Base-by-base conservation (phyloP, 2,113 vertebrate genomes). In the Sialia sialis region DNA sequence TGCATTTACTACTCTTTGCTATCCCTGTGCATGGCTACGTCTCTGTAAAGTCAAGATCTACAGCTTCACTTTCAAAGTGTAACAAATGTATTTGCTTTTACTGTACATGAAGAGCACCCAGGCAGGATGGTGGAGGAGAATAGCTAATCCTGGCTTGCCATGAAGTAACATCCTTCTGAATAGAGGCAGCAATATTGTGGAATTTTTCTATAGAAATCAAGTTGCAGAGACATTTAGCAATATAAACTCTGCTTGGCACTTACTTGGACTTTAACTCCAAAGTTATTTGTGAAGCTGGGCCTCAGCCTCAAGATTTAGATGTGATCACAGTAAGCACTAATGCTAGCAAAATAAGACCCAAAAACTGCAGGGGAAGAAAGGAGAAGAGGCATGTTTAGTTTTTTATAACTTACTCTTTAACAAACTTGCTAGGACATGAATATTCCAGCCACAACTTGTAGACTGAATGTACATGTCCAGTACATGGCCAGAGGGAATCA, bases 311-410 rank as follows among this genome's bases (percentile, higher is more conserved):
- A 44, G 56, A 44, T 62, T 77, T 67, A 34, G 41, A 49, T 38
- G 15, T 76, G 26, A 87, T 8, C 29, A 55, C 23, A 67, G 16
- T 36, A 51, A 69, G 13, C 7, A 77, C 21, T 43, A 38, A 60
- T 9, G 6, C 36, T n/a, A 69, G 36, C 11, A 44, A 89, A 60
- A 43, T 87, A 49, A 52, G 25, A 41, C 59, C 44, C 30, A 51
- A 54, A 36, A 60, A 44, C 25, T 58, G 9, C 0, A 0, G 3
- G 3, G 22, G 16, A 9, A 17, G 11, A 22, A 34, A 63, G 15
- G 9, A 34, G 7, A 38, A 11, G 0, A 7, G 8, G 3, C 2
- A 6, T 32, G 13, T 68, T 54, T 46, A 9, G 1, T 5, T 75
- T 30, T 82, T 25, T 34, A 38, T 30, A 66, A 44, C 9, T 59